Base-by-base conservation (phyloP, 1,140 invertebrate species). In the Maconellicoccus hirsutus region DNA sequence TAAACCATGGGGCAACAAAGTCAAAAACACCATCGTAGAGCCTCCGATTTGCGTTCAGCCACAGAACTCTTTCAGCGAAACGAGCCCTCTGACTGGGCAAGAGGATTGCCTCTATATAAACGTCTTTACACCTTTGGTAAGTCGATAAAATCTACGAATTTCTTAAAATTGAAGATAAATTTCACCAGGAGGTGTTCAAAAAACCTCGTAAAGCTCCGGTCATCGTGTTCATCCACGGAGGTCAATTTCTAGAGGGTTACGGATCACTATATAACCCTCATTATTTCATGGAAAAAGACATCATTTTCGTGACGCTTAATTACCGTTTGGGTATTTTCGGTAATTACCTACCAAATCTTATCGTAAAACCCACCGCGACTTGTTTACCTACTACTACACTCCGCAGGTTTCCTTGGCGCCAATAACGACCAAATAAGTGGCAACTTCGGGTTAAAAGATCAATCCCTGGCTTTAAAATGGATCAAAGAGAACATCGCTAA, bases 291-390 rank as follows among this genome's bases (percentile, higher is more conserved):
- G 87, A 90, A 69, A 82, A 85, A 70, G 86, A 92, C 73, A 80
- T 93, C 1, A 78, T 94, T 7, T 81, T 93, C 0, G 88, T 94
- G 1, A 87, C 87, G 0, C 80, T 87, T 0, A 94, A 94, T 78
- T 94, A 90, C 76, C 84, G 92, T 79, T 83, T 89, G 71, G 85
- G 85, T 78, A 72, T 79, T 19, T 76, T 85, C 22, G 84, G 84
- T 83, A 23, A 16, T 25, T 10, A 52, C 3, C n/a, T n/a, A n/a
- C n/a, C n/a, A n/a, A n/a, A n/a, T n/a, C n/a, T n/a, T n/a, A n/a
- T n/a, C n/a, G n/a, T n/a, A n/a, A n/a, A n/a, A n/a, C n/a, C n/a
- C n/a, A n/a, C n/a, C n/a, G n/a, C n/a, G n/a, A n/a, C n/a, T n/a
- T n/a, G n/a, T n/a, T n/a, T 33, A 33, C 29, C 29, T 33, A 33